These are phyloP conservation scores for Xyliphius kryptos DNA, from an alignment of 2,113 vertebrate genomes.

Conservation along the genomic window DNA sequence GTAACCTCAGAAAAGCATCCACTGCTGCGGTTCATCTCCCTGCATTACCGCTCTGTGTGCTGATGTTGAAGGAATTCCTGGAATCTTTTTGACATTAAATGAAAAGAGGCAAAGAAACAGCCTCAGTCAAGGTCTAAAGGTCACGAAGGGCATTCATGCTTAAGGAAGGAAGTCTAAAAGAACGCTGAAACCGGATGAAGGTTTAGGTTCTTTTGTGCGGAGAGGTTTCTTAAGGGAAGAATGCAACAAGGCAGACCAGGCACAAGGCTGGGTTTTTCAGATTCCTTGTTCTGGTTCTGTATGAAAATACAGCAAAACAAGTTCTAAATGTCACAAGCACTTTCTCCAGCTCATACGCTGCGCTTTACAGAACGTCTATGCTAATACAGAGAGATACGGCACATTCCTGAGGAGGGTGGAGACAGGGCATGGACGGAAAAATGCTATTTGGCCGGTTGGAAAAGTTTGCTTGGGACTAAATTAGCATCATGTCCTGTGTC, in stretches of 20 bases:
- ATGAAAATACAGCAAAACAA: background rate
- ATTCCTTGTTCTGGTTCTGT: too few species aligned
- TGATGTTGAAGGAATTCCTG: background rate
- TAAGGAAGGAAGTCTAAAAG: background rate
- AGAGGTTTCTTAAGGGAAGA: background rate
- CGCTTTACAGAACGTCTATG: background rate
- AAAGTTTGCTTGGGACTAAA: background rate
- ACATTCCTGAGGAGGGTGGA: constrained; percentile 33
- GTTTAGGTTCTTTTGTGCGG: background rate
- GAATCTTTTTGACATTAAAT: background rate
- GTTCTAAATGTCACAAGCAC: background rate
- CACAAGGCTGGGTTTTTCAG: too few species aligned
- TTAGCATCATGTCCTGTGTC: background rate
- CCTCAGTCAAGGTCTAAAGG: background rate
- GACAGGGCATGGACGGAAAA: constrained; percentile 15
- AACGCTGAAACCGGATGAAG: background rate
- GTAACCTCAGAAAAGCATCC: too few species aligned
- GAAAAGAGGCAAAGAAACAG: background rate
- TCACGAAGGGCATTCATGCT: background rate
- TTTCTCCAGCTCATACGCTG: background rate
- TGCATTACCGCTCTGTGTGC: too few species aligned
- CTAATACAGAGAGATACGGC: background rate
- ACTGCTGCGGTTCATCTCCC: too few species aligned
- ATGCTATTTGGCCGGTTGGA: constrained; percentile 35
- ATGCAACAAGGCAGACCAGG: background rate